Evolutionary conservation across 2,797 vertebrate genomes (phyloP), one percentile per base, ranked within the genome.

Genomic region (Fistularia tabacaria): DNA sequence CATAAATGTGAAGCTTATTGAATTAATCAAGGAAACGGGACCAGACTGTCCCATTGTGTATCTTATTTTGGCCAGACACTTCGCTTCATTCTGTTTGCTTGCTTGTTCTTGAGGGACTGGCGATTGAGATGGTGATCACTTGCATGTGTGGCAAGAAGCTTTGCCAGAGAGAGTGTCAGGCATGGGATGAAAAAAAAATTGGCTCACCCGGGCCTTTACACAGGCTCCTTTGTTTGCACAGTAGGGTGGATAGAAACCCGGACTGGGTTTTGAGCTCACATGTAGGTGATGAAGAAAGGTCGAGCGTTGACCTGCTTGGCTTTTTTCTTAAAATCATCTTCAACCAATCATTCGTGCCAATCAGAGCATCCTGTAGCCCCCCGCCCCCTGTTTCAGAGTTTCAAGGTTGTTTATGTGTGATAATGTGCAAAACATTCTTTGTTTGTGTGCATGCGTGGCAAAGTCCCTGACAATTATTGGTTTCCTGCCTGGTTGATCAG

Each of bases 201-300:
- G 71, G 62, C 74, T 72, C 45, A 59, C 61, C 52, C 52, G 1
- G 64, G 46, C 70, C 65, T 46, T 71, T 49, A 83, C 75, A 84
- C 74, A 70, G 83, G 72, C 79, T 70, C 78, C 85, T 88, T 88
- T 90, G 87, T 90, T 83, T 88, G 74, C 57, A 9, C 66, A 53
- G 69, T 65, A 49, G 79, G 74, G 80, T 85, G 76, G 79, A 83
- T 84, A 57, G 81, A 73, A 84, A 80, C 74, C 57, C 73, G 65
- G 76, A 67, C 38, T 36, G 62, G 49, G 40, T 57, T 59, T 46
- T 61, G 73, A 49, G 62, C 43, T 46, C 58, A 49, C 57, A 62
- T 45, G 62, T 66, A 83, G 73, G 79, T 81, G 79, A 86, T 66
- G 51, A 72, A 72, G 64, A 74, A 59, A 25, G 72, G 77, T 77